phyloP scores from a whole-genome alignment of 2,888 invertebrate species.

The Chymomyza fuscimana region DNA sequence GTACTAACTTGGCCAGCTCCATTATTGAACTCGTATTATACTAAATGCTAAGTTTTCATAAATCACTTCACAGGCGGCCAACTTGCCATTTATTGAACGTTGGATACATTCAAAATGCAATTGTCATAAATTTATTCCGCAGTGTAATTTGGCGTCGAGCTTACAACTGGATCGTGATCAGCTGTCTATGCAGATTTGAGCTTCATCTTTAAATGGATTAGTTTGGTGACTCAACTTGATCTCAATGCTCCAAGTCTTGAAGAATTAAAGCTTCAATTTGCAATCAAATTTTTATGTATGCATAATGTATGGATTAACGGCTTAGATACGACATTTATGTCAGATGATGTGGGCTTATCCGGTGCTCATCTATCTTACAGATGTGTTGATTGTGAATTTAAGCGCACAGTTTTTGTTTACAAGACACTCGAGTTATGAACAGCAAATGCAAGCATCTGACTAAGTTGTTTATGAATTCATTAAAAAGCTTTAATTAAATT shows the following conservation, averaged over 20 bases:
- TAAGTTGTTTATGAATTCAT: background rate
- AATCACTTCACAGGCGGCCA: constrained; percentile 50
- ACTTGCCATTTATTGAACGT: constrained; percentile 57
- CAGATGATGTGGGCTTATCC: background rate
- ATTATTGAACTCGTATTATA: constrained; percentile 17
- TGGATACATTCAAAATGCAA: constrained; percentile 42
- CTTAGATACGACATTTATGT: background rate
- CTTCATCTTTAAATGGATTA: background rate
- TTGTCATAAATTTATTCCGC: constrained; percentile 54
- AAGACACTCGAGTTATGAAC: background rate
- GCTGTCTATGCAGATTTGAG: constrained; percentile 12
- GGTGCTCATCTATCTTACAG: background rate
- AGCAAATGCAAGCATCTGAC: background rate
- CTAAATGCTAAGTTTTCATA: constrained; percentile 55
- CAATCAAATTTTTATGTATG: background rate
- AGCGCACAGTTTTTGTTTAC: background rate
- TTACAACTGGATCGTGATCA: constrained; percentile 63
- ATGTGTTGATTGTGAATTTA: background rate
- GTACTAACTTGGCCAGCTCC: background rate
- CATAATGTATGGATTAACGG: background rate
- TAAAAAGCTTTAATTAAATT: constrained; percentile 1
- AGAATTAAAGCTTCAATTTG: no score
- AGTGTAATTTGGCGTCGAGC: constrained; percentile 11
- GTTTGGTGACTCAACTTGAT: background rate
- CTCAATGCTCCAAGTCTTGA: no score